Evolutionary conservation across 2,113 vertebrate genomes (phyloP).

Genomic region (Vulpes vulpes): DNA sequence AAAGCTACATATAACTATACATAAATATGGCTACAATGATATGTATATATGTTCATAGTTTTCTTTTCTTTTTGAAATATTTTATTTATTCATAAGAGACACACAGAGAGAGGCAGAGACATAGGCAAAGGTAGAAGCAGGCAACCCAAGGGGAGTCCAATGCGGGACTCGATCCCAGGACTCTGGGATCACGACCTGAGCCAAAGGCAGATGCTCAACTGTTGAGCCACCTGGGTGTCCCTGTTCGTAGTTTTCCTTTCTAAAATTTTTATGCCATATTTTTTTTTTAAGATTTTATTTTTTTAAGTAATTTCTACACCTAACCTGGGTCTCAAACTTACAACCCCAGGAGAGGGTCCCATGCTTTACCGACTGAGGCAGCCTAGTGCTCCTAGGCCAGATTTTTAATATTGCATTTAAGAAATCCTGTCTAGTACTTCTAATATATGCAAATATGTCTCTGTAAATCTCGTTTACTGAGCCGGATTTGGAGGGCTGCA

Average conservation of each 20-base stretch:
- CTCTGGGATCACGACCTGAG: too few species aligned
- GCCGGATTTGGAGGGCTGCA: background rate
- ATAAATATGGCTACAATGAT: background rate
- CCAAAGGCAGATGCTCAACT: too few species aligned
- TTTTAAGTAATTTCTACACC: background rate
- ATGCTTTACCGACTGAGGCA: background rate
- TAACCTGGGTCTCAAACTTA: background rate
- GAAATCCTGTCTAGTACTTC: background rate
- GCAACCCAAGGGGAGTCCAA: too few species aligned
- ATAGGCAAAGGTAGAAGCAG: too few species aligned
- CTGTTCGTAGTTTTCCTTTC: background rate
- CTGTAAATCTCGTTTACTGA: conserved; percentile 6
- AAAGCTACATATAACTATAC: background rate
- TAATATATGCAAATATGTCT: background rate
- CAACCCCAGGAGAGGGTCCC: background rate
- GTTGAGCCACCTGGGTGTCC: too few species aligned
- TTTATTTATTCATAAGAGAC: too few species aligned
- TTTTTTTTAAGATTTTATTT: background rate
- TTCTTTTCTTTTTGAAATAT: too few species aligned
- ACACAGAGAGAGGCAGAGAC: too few species aligned
- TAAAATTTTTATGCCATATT: background rate
- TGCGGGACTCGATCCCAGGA: too few species aligned
- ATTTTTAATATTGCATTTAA: background rate
- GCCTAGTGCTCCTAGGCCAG: background rate
- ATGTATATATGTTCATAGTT: background rate